These are phyloP conservation scores for Dryas iulia DNA, from an alignment of 1,140 invertebrate species.

Conservation along the genomic window DNA sequence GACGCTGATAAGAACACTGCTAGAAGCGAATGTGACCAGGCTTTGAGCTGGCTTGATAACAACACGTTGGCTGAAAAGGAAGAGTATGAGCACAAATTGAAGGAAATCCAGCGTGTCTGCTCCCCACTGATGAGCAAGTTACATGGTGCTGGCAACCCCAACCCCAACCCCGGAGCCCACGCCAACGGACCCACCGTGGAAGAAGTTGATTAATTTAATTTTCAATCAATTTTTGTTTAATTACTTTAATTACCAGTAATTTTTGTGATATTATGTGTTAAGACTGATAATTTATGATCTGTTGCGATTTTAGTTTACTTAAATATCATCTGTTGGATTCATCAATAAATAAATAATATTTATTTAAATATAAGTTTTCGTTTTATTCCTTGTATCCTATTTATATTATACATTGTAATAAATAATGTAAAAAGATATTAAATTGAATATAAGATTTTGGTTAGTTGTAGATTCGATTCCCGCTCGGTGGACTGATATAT, in stretches of 20 bases:
- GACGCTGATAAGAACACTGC: slow-evolving; percentile 83
- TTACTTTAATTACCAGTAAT: slow-evolving; percentile 11
- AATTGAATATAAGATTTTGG: too few relatives aligned
- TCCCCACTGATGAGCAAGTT: slow-evolving; percentile 88
- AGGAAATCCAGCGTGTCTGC: slow-evolving; percentile 86
- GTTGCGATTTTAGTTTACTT: slow-evolving; percentile 11
- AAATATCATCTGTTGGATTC: slow-evolving; percentile 29
- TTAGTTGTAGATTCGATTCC: too few relatives aligned
- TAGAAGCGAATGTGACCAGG: slow-evolving; percentile 79
- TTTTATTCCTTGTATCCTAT: neutral
- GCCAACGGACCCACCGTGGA: slow-evolving; percentile 44
- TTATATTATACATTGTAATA: too few relatives aligned
- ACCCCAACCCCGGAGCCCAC: slow-evolving; percentile 26
- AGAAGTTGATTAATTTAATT: slow-evolving; percentile 42
- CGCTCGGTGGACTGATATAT: too few relatives aligned
- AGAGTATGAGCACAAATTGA: slow-evolving; percentile 83
- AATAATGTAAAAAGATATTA: too few relatives aligned
- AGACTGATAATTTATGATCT: slow-evolving; percentile 45
- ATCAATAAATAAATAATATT: slow-evolving; percentile 2
- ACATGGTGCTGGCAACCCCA: slow-evolving; percentile 73
- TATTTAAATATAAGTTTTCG: neutral
- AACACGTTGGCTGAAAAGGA: slow-evolving; percentile 82
- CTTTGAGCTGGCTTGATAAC: slow-evolving; percentile 82
- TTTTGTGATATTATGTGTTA: slow-evolving; percentile 41
- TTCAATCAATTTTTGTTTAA: neutral